Conservation (phyloP, 2,113 vertebrate species). For the Herpailurus yagouaroundi region DNA sequence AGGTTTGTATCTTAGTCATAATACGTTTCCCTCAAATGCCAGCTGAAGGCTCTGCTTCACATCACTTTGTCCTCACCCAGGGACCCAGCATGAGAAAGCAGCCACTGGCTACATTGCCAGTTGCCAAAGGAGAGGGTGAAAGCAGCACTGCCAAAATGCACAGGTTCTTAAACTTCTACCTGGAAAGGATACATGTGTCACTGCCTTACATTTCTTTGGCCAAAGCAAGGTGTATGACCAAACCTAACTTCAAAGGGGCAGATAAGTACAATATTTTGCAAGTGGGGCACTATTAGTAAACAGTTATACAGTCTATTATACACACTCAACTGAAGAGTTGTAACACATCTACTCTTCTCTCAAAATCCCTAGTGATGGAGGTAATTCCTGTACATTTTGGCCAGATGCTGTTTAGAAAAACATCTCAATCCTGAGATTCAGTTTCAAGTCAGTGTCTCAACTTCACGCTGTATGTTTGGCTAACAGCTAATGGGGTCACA, state of each 20-base stretch:
- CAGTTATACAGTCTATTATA: background rate
- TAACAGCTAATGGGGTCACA: constrained; percentile 63
- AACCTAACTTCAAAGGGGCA: constrained; percentile 6
- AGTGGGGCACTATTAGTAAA: background rate
- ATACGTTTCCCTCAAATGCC: background rate
- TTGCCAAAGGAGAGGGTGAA: background rate
- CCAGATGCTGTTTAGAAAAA: background rate
- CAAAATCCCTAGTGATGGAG: background rate
- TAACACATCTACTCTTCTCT: background rate
- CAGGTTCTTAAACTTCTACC: background rate
- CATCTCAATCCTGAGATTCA: background rate
- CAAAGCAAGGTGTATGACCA: background rate
- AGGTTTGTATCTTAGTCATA: background rate
- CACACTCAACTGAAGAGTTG: background rate
- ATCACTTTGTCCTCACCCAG: background rate
- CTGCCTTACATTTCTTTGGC: background rate
- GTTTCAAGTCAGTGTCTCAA: background rate
- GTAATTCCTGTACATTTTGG: background rate
- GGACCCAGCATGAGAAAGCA: background rate
- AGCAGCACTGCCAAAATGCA: background rate
- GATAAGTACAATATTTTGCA: background rate
- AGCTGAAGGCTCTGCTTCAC: background rate
- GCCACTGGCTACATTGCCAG: background rate
- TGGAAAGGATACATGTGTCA: background rate
- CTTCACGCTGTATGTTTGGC: constrained; percentile 48